A percentile compares a stretch with the other conserved stretches of the same genome.
Evolutionary conservation across 37 sponge, comb jelly and placozoan species (phyloP).

Genomic region (Agelas oroides): DNA sequence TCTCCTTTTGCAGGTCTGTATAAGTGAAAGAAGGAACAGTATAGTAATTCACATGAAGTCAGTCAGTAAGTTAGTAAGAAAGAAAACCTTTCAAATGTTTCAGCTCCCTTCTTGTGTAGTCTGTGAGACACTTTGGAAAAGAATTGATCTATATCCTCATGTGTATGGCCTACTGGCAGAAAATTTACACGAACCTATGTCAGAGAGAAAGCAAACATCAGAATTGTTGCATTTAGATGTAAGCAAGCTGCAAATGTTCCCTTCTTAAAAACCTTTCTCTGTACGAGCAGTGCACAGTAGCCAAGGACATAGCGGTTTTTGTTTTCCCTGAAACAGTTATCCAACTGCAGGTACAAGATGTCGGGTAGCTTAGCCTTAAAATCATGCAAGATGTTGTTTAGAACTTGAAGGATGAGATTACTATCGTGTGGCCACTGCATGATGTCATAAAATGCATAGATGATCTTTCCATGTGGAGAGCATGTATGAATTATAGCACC

Average conservation of each 20-base stretch:
- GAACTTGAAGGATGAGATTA: slow-evolving; percentile 22
- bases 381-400: too few relatives aligned
- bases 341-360: slow-evolving; percentile 15
- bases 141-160: not conserved
- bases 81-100: too few relatives aligned
- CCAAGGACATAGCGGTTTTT: slow-evolving; percentile 38
- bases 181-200: not conserved
- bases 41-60: too few relatives aligned
- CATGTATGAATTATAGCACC: slow-evolving; percentile 36
- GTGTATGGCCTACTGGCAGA: not conserved
- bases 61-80: too few relatives aligned
- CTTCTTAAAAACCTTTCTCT: not conserved
- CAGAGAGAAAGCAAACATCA: too few relatives aligned
- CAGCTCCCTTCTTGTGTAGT: not conserved
- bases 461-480: slow-evolving; percentile 19
- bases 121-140: not conserved
- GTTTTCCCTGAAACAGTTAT: slow-evolving; percentile 43
- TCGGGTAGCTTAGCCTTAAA: too few relatives aligned
- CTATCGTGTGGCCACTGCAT: slow-evolving; percentile 62
- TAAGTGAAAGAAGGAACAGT: too few relatives aligned
- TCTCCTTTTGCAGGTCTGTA: too few relatives aligned
- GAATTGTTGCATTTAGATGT: too few relatives aligned
- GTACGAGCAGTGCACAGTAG: slow-evolving; percentile 52
- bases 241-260: too few relatives aligned
- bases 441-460: slow-evolving; percentile 35